Base-by-base conservation (phyloP, 2,797 vertebrate genomes). In the Manis pentadactyla region DNA sequence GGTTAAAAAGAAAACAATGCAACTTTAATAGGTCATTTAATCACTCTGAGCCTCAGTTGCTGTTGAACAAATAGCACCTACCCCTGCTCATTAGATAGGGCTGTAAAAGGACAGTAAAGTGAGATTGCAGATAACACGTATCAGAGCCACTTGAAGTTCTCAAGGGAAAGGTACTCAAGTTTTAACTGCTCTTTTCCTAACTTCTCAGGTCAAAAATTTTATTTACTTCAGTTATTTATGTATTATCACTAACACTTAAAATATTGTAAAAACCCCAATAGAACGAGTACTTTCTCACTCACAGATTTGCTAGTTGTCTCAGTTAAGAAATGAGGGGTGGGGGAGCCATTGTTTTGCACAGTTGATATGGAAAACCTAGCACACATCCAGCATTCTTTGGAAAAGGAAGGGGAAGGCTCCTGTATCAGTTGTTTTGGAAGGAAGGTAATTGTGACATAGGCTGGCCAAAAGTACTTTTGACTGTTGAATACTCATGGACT, bases 401-500 rank as follows among this genome's bases (percentile, higher is more conserved):
- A 87, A 96, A 79, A 96, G 94, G 95, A 96, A 95, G 37, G 89
- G 51, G 78, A 91, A 27, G 23, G 14, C 4, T 93, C 55, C 79
- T 8, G 15, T 79, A 97, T 27, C n/a, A 49, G 75, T n/a, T 95
- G 74, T 91, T 97, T 61, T 64, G 87, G 92, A 98, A 97, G 96
- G 17, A 95, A 96, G 31, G 5, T 1, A 75, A 83, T 78, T 57
- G 9, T 5, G 1, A 34, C 94, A 77, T 51, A 0, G 0, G 21
- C 93, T 94, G 87, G 82, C 71, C 90, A 75, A 93, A 96, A 92
- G 92, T 37, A 71, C 78, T 97, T 97, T 97, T 81, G 78, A 95
- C 88, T 94, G 92, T 93, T 94, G 69, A 83, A 96, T 97, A 97
- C 96, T 95, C 89, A 92, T 97, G 93, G 87, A 15, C 64, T 91